Percentiles rank a stretch among this genome's conserved stretches.
Conservation (phyloP, 2,888 invertebrate species). For the Polydrusus cervinus region DNA sequence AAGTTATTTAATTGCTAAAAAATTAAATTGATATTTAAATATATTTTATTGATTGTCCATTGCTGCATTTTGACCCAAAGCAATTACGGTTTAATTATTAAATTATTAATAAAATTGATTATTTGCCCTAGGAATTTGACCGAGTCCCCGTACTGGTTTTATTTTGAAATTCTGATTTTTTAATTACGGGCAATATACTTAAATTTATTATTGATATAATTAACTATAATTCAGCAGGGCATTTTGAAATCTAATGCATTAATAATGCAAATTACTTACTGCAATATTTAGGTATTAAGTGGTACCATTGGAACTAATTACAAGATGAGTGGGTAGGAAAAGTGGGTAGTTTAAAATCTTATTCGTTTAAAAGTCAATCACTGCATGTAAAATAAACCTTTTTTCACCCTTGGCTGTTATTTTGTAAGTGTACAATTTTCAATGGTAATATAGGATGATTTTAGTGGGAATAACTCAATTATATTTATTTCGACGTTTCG, state of each 20-base stretch:
- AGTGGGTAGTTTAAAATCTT: no score
- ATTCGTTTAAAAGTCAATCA: no score
- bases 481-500: no score
- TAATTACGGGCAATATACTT: constrained; percentile 31
- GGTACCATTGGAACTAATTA: no score
- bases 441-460: no score
- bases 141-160: constrained; percentile 51
- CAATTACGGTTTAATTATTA: constrained; percentile 32
- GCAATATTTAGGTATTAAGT: no score
- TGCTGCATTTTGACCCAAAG: constrained; percentile 32
- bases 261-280: neutral
- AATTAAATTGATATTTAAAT: constrained; percentile 8
- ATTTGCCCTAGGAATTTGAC: constrained; percentile 52
- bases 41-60: constrained; percentile 10
- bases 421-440: no score
- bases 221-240: neutral
- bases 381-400: no score
- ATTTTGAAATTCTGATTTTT: constrained; percentile 48
- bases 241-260: constrained; percentile 5
- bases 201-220: constrained; percentile 28
- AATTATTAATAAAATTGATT: constrained; percentile 34
- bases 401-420: no score
- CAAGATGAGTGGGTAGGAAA: no score
- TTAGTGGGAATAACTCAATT: no score
- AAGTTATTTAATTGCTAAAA: neutral